Conservation (phyloP, 2,797 vertebrate genomes). For the Acanthurus leucopareius region DNA sequence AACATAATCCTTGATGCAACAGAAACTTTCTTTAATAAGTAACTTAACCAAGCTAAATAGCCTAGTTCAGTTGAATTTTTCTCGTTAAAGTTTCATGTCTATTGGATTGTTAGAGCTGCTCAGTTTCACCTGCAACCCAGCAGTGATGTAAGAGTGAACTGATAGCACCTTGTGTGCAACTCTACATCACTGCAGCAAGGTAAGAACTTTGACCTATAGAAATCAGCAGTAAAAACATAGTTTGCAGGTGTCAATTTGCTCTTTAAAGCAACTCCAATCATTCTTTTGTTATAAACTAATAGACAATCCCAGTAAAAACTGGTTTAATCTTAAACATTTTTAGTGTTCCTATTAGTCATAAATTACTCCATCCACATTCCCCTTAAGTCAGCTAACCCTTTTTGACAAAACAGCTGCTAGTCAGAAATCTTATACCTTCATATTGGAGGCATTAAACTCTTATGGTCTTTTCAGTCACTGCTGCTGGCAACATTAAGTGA, state of each 20-base stretch:
- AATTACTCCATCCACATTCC: not conserved
- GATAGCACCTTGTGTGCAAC: conserved; percentile 3
- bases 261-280: not conserved
- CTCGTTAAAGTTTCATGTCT: not conserved
- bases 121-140: conserved; percentile 31
- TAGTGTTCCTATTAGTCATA: not conserved
- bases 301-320: not conserved
- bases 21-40: not conserved
- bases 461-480: not conserved
- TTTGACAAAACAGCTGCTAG: not conserved
- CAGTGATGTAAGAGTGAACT: not conserved
- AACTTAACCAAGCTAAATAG: not conserved
- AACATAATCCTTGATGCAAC: not conserved
- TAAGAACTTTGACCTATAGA: not conserved
- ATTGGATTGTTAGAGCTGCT: not conserved
- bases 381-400: not conserved
- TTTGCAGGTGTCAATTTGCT: not conserved
- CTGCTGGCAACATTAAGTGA: not conserved
- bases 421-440: not conserved
- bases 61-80: not conserved
- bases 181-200: not conserved
- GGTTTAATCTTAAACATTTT: not conserved
- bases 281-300: not conserved
- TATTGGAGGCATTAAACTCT: not conserved
- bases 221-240: not conserved